Evolutionary conservation across 1,140 invertebrate genomes (phyloP).

Genomic region (Drosophila kohkoa): DNA sequence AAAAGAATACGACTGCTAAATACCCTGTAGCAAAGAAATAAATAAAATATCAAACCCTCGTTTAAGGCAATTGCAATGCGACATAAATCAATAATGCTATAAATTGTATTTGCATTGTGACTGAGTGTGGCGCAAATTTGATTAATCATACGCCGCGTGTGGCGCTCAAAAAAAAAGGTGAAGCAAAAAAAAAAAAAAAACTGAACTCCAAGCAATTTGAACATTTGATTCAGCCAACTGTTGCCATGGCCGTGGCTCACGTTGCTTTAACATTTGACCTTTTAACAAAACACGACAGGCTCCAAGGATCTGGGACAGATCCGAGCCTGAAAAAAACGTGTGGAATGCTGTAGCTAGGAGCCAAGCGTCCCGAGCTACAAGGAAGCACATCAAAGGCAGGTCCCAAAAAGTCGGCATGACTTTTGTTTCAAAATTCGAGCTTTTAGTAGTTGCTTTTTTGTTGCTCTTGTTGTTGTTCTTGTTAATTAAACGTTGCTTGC

Average conservation of each 20-base stretch:
- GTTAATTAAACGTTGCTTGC: slow-evolving; percentile 34
- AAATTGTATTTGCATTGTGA: slow-evolving; percentile 37
- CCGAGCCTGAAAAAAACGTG: background rate
- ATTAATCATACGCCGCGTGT: slow-evolving; percentile 69
- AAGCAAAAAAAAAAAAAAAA: slow-evolving; percentile 2
- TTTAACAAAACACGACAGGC: slow-evolving; percentile 22
- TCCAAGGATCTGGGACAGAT: background rate
- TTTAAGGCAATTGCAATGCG: slow-evolving; percentile 26
- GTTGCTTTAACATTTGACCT: slow-evolving; percentile 41
- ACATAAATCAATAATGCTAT: slow-evolving; percentile 59
- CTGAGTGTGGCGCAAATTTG: slow-evolving; percentile 19
- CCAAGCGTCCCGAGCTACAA: slow-evolving; percentile 3
- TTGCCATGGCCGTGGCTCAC: slow-evolving; percentile 50
- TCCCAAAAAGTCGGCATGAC: slow-evolving; percentile 27
- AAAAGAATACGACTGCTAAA: background rate
- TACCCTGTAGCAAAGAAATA: slow-evolving; percentile 6
- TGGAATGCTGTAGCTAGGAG: slow-evolving; percentile 43
- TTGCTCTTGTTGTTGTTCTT: slow-evolving; percentile 23
- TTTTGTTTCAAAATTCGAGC: slow-evolving; percentile 23
- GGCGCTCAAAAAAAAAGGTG: slow-evolving; percentile 5
- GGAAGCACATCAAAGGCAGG: slow-evolving; percentile 59
- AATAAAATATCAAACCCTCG: background rate
- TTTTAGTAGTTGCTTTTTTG: background rate
- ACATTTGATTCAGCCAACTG: slow-evolving; percentile 40
- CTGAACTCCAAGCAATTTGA: slow-evolving; percentile 21